These are phyloP conservation scores for Dicentrarchus labrax DNA, from an alignment of 2,113 vertebrate genomes.

Conservation along the genomic window DNA sequence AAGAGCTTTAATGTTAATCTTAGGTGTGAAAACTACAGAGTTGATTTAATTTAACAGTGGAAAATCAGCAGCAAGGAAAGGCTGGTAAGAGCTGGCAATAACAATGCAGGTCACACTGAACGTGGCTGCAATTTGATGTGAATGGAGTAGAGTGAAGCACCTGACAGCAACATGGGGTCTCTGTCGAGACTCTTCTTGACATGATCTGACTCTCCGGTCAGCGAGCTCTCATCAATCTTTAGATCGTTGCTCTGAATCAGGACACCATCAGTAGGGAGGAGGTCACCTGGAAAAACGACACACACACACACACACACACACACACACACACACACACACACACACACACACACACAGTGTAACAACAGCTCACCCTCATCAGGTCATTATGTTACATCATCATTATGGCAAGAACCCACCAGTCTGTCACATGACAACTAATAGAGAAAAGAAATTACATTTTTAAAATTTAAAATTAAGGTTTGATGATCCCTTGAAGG, in stretches of 20 bases:
- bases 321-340: conserved; percentile 19
- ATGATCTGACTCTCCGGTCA: conserved; percentile 98
- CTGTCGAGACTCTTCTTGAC: conserved; percentile 93
- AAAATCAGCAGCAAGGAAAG: background rate
- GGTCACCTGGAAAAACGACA: conserved; percentile 88
- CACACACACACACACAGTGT: conserved; percentile 16
- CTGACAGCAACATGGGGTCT: conserved; percentile 96
- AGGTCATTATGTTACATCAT: background rate
- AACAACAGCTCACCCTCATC: background rate
- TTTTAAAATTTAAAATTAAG: too few relatives aligned
- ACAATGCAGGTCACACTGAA: conserved; percentile 17
- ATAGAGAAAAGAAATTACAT: background rate
- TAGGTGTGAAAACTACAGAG: background rate
- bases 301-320: conserved; percentile 19
- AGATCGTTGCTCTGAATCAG: conserved; percentile 98
- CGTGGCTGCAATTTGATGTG: conserved; percentile 10
- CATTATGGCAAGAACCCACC: background rate
- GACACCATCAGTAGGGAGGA: conserved; percentile 95
- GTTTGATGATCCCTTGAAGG: too few relatives aligned
- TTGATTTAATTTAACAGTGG: background rate
- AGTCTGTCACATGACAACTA: background rate
- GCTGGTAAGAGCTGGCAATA: background rate
- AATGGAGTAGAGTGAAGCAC: conserved; percentile 70
- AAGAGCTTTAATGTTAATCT: background rate
- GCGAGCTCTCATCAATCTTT: conserved; percentile 97